A percentile compares a stretch with the other conserved stretches of the same genome.
phyloP scores from a whole-genome alignment of 2,113 vertebrate species.

The Zosterops lateralis region DNA sequence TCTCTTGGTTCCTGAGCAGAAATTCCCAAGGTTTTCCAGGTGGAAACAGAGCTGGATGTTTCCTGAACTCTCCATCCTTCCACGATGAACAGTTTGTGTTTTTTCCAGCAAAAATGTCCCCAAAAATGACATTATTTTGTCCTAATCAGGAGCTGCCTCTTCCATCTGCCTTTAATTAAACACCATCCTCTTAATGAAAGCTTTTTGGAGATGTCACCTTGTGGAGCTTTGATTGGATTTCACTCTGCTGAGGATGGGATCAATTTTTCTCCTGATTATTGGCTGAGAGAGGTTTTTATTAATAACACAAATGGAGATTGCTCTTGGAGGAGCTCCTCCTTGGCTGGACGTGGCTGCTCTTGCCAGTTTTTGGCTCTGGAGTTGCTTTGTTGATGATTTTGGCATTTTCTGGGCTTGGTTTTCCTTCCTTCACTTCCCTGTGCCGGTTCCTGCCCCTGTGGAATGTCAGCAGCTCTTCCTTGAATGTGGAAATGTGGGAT shows the following conservation, averaged over 20 bases:
- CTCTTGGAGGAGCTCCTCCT: slow-evolving; percentile 10
- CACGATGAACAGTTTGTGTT: neutral
- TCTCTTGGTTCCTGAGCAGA: neutral
- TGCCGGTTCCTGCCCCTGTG: neutral
- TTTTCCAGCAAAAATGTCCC: neutral
- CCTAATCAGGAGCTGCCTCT: neutral
- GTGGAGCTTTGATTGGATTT: slow-evolving; percentile 36
- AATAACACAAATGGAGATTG: slow-evolving; percentile 56
- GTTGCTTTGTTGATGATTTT: neutral
- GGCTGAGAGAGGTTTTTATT: slow-evolving; percentile 56
- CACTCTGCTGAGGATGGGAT: slow-evolving; percentile 22
- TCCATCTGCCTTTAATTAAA: slow-evolving; percentile 14
- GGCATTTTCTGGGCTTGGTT: neutral
- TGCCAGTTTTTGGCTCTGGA: slow-evolving; percentile 36
- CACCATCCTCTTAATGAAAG: neutral
- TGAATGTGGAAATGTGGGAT: rapidly evolving
- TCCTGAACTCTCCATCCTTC: neutral
- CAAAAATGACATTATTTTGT: neutral
- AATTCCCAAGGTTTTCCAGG: neutral
- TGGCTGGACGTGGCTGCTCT: neutral
- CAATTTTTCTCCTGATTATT: slow-evolving; percentile 27
- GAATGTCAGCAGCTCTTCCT: neutral
- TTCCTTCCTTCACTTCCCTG: neutral
- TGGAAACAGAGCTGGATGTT: neutral
- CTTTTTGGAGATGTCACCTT: slow-evolving; percentile 54